Evolutionary conservation across 2,113 vertebrate species (phyloP).

Genomic region (Euleptes europaea): DNA sequence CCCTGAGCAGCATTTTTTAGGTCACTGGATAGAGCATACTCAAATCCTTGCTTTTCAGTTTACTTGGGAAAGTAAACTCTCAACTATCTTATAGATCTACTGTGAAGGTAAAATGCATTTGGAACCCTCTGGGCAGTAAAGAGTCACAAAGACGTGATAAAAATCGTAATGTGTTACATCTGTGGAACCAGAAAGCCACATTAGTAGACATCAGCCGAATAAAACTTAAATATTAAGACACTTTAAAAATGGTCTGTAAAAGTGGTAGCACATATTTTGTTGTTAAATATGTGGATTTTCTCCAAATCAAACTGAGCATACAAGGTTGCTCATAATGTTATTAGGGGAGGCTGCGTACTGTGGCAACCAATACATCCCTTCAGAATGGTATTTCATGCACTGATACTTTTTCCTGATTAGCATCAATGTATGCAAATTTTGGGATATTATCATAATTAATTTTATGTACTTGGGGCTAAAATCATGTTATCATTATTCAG

Average conservation of each 20-base stretch:
- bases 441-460: neutral
- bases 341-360: neutral
- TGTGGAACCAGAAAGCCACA: neutral
- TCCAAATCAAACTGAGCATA: constrained; percentile 14
- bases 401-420: constrained; percentile 43
- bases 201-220: constrained; percentile 16
- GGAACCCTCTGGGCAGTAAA: neutral
- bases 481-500: no score
- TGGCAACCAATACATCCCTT: constrained; percentile 39
- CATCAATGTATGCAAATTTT: constrained; percentile 41
- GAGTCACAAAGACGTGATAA: neutral
- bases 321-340: neutral
- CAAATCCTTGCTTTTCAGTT: no score
- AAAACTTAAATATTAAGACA: neutral
- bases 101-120: neutral
- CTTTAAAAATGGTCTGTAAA: neutral
- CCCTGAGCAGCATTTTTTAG: no score
- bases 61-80: no score
- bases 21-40: no score
- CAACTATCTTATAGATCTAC: neutral
- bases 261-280: neutral
- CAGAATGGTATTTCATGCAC: constrained; percentile 38
- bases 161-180: neutral
- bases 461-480: neutral
- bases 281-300: constrained; percentile 43